Evolutionary conservation across 2,797 vertebrate species (phyloP).

Genomic region (Paedocypris micromegethes): DNA sequence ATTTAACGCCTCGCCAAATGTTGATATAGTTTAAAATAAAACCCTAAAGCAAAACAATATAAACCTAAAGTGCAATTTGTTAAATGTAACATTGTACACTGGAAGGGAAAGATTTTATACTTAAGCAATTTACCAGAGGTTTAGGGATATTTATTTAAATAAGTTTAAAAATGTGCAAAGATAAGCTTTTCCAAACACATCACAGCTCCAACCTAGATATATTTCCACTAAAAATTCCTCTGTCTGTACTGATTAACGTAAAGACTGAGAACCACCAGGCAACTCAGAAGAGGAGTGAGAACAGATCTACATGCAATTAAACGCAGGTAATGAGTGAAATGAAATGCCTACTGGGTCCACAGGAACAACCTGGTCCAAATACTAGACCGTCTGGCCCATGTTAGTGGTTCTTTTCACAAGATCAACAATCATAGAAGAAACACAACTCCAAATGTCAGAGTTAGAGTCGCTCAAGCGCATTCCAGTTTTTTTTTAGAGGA

Average conservation of each 20-base stretch:
- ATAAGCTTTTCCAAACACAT: conserved; percentile 6
- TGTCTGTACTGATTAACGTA: conserved; percentile 24
- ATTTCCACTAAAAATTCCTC: conserved; percentile 9
- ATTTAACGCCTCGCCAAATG: too few relatives aligned
- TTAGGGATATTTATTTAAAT: conserved; percentile 15
- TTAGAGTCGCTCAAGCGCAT: conserved; percentile 33
- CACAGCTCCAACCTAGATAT: conserved; percentile 13
- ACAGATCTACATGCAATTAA: conserved; percentile 30
- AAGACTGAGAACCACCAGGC: conserved; percentile 17
- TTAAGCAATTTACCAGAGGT: neutral
- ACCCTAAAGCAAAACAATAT: too few relatives aligned
- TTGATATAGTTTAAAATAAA: too few relatives aligned
- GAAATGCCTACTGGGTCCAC: conserved; percentile 3
- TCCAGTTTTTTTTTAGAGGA: conserved; percentile 49
- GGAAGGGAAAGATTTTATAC: too few relatives aligned
- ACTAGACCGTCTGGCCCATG: conserved; percentile 31
- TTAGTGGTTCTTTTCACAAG: conserved; percentile 43
- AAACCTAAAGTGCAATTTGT: too few relatives aligned
- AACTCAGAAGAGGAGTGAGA: conserved; percentile 26
- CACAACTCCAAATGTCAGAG: conserved; percentile 53
- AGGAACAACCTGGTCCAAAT: conserved; percentile 1
- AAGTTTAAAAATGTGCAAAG: conserved; percentile 8
- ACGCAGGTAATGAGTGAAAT: conserved; percentile 17
- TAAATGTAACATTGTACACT: too few relatives aligned
- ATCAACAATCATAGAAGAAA: conserved; percentile 38